Percentiles rank a stretch among this genome's conserved stretches.
phyloP scores from a whole-genome alignment of 2,888 invertebrate species.

The Amphipoea lucens region DNA sequence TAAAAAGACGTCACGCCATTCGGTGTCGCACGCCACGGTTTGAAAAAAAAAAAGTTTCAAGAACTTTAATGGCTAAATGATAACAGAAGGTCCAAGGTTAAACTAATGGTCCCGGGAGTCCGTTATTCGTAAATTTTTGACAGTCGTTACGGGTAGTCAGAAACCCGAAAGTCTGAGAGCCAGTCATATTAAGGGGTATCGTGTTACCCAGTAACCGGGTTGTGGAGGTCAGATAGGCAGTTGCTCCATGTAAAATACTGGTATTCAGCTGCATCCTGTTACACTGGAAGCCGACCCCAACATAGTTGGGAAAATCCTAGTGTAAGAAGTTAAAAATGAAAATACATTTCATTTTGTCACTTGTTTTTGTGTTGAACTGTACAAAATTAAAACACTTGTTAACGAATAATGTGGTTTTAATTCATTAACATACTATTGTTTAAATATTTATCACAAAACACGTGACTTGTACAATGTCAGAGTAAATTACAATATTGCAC shows the following conservation, averaged over 20 bases:
- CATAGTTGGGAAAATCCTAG: no score
- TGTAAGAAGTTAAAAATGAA: background rate
- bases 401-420: background rate
- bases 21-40: background rate
- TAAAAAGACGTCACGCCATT: constrained; percentile 10
- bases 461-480: constrained; percentile 9
- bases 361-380: background rate
- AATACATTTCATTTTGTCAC: background rate
- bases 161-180: no score
- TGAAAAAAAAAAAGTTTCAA: background rate
- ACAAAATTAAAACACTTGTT: constrained; percentile 2
- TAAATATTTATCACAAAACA: constrained; percentile 7
- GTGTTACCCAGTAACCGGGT: no score
- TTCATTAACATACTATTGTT: background rate
- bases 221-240: no score
- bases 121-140: no score
- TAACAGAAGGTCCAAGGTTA: no score
- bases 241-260: no score
- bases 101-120: no score
- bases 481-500: background rate
- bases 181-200: no score
- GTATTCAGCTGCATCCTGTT: no score
- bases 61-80: background rate
- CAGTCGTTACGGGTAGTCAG: no score
- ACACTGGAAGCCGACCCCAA: no score